These are phyloP conservation scores for Noctua comes DNA, from an alignment of 2,888 invertebrate species.

Conservation along the genomic window DNA sequence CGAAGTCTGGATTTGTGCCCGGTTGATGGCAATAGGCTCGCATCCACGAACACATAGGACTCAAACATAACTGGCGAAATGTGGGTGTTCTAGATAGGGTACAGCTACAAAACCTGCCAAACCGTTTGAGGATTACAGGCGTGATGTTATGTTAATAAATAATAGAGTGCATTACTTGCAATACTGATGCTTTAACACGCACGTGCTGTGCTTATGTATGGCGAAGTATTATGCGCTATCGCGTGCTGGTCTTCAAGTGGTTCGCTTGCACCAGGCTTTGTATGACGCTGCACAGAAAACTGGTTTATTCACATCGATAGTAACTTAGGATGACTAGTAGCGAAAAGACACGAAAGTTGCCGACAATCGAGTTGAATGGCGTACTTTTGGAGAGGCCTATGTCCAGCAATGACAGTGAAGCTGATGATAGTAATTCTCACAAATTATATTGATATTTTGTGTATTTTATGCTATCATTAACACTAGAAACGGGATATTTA, in stretches of 20 bases:
- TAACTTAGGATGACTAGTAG: not conserved
- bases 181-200: no score
- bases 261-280: not conserved
- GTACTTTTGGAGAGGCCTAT: no score
- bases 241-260: conserved; percentile 42
- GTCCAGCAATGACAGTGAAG: no score
- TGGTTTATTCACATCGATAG: not conserved
- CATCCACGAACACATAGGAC: not conserved
- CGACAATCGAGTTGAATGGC: no score
- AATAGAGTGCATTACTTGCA: conserved; percentile 45
- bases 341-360: no score
- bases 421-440: no score
- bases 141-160: conserved; percentile 34
- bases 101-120: not conserved
- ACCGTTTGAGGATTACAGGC: not conserved
- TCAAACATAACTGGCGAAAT: not conserved
- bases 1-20: not conserved
- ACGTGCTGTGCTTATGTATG: not conserved
- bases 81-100: not conserved
- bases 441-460: no score
- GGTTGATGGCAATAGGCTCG: not conserved
- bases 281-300: conserved; percentile 8
- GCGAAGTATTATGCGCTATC: conserved; percentile 40
- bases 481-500: no score
- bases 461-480: no score